Evolutionary conservation across 2,888 invertebrate species (phyloP).

Genomic region (Drosophila villosipedis): DNA sequence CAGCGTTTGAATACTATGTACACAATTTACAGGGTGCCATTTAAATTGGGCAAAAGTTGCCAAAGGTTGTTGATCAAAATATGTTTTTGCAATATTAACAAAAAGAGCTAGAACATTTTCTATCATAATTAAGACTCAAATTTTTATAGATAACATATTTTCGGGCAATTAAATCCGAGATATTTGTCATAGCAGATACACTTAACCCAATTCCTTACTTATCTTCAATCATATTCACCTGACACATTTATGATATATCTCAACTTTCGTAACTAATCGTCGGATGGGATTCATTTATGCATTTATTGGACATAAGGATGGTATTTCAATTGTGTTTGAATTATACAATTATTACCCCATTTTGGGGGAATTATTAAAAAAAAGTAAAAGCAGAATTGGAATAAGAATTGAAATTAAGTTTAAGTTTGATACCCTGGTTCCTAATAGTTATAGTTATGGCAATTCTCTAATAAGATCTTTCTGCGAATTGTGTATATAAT

Average conservation of each 20-base stretch:
- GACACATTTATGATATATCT: not conserved
- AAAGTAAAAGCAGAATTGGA: not conserved
- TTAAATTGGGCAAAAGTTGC: not conserved
- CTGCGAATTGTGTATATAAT: not conserved
- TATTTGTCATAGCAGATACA: not conserved
- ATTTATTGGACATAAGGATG: not conserved
- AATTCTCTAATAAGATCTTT: too few relatives aligned
- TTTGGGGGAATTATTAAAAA: too few relatives aligned
- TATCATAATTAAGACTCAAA: not conserved
- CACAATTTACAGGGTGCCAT: slow-evolving; percentile 18
- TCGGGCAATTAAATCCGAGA: too few relatives aligned
- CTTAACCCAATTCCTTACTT: not conserved
- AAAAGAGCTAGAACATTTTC: not conserved
- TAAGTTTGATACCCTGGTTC: too few relatives aligned
- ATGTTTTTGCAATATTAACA: not conserved
- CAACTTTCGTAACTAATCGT: not conserved
- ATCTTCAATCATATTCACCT: too few relatives aligned
- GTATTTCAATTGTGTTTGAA: not conserved
- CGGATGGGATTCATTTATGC: not conserved
- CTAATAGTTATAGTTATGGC: too few relatives aligned
- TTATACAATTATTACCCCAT: not conserved
- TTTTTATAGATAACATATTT: not conserved
- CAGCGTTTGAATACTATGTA: not conserved
- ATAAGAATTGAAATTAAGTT: not conserved
- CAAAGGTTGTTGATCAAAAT: not conserved